Evolutionary conservation across 2,888 invertebrate species (phyloP), one percentile per base, ranked within the genome.

Genomic region (Itoplectis maculator): DNA sequence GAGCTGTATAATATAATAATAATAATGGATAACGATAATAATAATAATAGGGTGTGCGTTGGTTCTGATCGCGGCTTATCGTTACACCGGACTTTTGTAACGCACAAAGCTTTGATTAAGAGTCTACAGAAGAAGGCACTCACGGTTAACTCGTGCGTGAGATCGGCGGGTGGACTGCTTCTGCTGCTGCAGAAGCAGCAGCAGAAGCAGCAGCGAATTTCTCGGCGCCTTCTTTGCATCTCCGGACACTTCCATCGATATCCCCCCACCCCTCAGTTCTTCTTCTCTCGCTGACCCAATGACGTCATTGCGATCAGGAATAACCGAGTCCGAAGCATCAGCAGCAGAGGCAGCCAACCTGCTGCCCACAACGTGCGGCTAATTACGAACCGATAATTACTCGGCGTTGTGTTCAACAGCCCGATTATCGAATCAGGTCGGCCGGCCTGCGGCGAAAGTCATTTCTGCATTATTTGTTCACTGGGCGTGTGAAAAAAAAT

Each of bases 291-390:
- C 29, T 75, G 56, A 59, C 56, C 54, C 29, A 70, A 47, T 79
- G 82, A 82, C 82, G 82, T 79, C 82, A 79, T 82, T 51, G 49
- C 79, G 61, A 82, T 79, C 79, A 79, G 79, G 54, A 79, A 82
- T 82, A 82, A 82, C 42, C 79, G 56, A 66, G 23, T 51, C 47
- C 59, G n/a, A n/a, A n/a, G 68, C 72, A 37, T 35, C 35, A 29
- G 15, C 20, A 49, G 61, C 61, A n/a, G n/a, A n/a, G n/a, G n/a
- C n/a, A n/a, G n/a, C n/a, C n/a, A n/a, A n/a, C n/a, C n/a, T n/a
- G n/a, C 61, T 73, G 47, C 61, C 35, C 51, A 59, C 40, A 72
- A 59, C 51, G 20, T 49, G 56, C 65, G 66, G 49, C 70, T 79
- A 79, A 79, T 79, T 66, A 49, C 20, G 29, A 45, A 18, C 61